Evolutionary conservation across 1,140 invertebrate genomes (phyloP), one percentile per base, ranked within the genome.

Genomic region (Theocolax elegans): DNA sequence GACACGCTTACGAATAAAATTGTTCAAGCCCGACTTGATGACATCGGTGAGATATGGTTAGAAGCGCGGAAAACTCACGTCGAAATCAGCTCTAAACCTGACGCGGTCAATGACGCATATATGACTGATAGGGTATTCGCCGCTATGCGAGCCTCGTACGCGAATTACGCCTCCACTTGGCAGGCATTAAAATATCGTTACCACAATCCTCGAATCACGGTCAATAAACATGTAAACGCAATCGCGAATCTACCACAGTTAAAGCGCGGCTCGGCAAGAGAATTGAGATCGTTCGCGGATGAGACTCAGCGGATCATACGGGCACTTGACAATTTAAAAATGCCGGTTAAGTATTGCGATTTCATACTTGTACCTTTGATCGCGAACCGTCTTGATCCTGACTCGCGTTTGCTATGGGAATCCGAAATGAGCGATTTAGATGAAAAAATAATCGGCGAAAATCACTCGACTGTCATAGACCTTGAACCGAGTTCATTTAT

Each of bases 131-230:
- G 6, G 3, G 1, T 58, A 7, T 9, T 67, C 21, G 58, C 56
- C 15, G 38, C 44, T 21, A 21, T 42, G 8, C 8, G 21, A 0
- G n/a, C 27, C 6, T 44, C 40, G 0, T 25, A 27, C 6, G 49
- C 19, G 1, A 66, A 66, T 56, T 66, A 66, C 25, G 8, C 8
- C n/a, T 19, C 49, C 12, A 23, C 64, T 3, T 67, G 65, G 65
- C 10, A 44, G 29, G 7, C 40, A 19, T 38, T 58, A 19, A 2
- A 17, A 0, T n/a, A 68, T 6, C 27, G 54, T n/a, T 59, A 35
- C 13, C 12, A 58, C 25, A 58, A 67, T 58, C 15, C 23, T 2
- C 38, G 53, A 3, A 17, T 31, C 9, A 56, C 23, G 29, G 40
- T 58, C 15, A 48, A 67, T 48, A 25, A 51, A 27, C n/a, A 46